Evolutionary conservation across 1,140 invertebrate species (phyloP).

Genomic region (Proctacanthus coquilletti): DNA sequence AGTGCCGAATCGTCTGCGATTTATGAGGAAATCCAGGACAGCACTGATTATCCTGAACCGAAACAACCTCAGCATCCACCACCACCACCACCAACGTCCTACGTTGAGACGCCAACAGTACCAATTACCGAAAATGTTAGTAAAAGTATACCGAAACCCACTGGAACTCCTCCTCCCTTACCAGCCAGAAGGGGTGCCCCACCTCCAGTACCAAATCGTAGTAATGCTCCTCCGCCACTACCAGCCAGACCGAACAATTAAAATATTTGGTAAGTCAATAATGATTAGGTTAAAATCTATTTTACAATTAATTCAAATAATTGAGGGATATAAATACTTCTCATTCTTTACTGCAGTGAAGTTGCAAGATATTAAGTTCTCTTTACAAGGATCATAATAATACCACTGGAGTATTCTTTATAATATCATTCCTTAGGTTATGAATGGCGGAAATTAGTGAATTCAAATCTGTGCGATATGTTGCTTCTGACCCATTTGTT

Average conservation of each 20-base stretch:
- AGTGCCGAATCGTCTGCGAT: constrained; percentile 23
- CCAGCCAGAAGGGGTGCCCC: constrained; percentile 39
- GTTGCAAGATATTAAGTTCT: no score
- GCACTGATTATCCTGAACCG: constrained; percentile 27
- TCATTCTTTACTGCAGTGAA: no score
- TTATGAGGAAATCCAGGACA: constrained; percentile 39
- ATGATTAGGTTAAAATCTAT: no score
- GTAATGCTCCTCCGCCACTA: constrained; percentile 48
- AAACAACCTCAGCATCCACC: constrained; percentile 30
- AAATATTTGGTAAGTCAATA: no score
- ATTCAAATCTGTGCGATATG: no score
- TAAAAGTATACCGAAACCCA: constrained; percentile 29
- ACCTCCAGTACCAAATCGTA: constrained; percentile 45
- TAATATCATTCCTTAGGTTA: no score
- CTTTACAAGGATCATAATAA: no score
- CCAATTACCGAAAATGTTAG: constrained; percentile 24
- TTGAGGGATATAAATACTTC: no score
- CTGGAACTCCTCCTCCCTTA: constrained; percentile 45
- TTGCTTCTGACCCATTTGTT: no score
- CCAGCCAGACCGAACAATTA: constrained; percentile 46
- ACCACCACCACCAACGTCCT: constrained; percentile 24
- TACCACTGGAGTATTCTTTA: no score
- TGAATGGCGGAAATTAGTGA: no score
- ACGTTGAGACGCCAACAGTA: constrained; percentile 19
- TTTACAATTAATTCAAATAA: no score